phyloP scores from a whole-genome alignment of 2,113 vertebrate genomes.

The Sebastes fasciatus region DNA sequence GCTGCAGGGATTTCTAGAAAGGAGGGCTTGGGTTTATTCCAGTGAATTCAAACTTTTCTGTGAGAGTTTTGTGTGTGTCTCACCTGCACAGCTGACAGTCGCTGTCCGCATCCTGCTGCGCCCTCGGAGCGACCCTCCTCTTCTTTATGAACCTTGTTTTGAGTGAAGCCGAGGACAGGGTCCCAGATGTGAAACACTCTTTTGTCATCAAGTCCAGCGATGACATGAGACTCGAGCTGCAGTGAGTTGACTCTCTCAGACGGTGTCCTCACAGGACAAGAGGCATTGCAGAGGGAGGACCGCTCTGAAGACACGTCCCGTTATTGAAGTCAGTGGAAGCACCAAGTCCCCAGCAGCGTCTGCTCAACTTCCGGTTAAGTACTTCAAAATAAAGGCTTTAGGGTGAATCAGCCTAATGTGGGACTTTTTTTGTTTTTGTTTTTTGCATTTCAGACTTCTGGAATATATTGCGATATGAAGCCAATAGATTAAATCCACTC shows the following conservation, averaged over 20 bases:
- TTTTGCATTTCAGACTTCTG: too few relatives aligned
- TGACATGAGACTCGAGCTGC: constrained; percentile 70
- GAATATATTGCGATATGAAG: too few relatives aligned
- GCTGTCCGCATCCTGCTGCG: constrained; percentile 43
- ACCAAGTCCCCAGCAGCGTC: neutral
- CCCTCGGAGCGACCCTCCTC: constrained; percentile 63
- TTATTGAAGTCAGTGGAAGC: fast-evolving
- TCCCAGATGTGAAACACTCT: constrained; percentile 77
- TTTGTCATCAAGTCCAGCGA: constrained; percentile 80
- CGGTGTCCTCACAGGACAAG: neutral
- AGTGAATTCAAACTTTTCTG: neutral
- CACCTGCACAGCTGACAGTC: constrained; percentile 81
- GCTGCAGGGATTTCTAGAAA: too few relatives aligned
- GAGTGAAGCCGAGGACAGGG: constrained; percentile 76
- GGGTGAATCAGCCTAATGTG: too few relatives aligned
- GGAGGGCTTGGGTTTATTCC: neutral
- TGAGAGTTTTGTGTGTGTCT: neutral
- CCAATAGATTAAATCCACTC: too few relatives aligned
- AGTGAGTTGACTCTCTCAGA: neutral
- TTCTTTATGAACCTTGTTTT: constrained; percentile 75
- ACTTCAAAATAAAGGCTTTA: constrained; percentile 40
- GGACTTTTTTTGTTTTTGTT: too few relatives aligned
- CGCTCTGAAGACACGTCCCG: neutral
- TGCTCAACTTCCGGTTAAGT: neutral
- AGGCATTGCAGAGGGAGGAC: neutral